These are phyloP conservation scores for Schizotus pectinicornis DNA, from an alignment of 2,888 invertebrate species.

Conservation along the genomic window DNA sequence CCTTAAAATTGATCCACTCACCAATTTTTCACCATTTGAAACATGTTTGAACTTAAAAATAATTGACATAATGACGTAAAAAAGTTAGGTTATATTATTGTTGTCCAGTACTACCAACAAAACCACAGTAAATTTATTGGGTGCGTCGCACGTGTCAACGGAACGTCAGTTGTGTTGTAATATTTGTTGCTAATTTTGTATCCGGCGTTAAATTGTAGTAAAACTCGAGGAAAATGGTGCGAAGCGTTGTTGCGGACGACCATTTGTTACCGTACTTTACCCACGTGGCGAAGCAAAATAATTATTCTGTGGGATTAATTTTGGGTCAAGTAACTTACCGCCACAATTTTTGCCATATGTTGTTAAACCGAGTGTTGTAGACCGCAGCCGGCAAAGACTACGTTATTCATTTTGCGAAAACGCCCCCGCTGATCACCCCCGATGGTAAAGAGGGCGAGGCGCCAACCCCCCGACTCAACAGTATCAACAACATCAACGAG, in stretches of 20 bases:
- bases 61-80: constrained; percentile 13
- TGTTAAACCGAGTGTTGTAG: constrained; percentile 57
- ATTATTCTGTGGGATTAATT: constrained; percentile 75
- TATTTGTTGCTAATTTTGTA: neutral
- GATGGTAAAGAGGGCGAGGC: constrained; percentile 56
- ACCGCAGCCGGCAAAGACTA: constrained; percentile 72
- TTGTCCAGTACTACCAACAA: neutral
- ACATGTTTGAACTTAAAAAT: constrained; percentile 24
- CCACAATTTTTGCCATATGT: constrained; percentile 37
- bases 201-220: constrained; percentile 10
- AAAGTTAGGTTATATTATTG: constrained; percentile 11
- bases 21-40: constrained; percentile 31
- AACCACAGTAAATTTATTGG: too few relatives aligned
- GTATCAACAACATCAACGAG: constrained; percentile 67
- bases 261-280: constrained; percentile 71
- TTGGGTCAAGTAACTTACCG: constrained; percentile 82
- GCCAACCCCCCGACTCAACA: constrained; percentile 40
- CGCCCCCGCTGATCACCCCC: constrained; percentile 68
- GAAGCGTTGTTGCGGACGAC: constrained; percentile 73
- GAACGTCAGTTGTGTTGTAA: too few relatives aligned
- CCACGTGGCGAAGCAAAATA: constrained; percentile 67
- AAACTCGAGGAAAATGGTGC: constrained; percentile 63
- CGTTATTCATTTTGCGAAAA: constrained; percentile 80
- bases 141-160: too few relatives aligned
- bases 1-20: constrained; percentile 16